These are phyloP conservation scores for Champsocephalus esox DNA, from an alignment of 2,797 vertebrate genomes.

Conservation along the genomic window DNA sequence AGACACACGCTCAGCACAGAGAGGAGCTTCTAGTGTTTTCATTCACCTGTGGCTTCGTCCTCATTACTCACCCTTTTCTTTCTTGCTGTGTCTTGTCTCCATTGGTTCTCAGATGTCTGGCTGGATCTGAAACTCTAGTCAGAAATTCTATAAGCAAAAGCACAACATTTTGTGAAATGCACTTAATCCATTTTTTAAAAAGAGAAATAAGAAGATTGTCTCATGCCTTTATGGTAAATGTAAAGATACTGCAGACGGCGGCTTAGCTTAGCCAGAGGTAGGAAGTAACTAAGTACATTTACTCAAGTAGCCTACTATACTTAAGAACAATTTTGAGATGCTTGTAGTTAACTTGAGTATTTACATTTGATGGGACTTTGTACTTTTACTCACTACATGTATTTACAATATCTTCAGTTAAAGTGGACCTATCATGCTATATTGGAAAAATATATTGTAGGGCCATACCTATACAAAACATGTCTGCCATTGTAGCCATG, in stretches of 20 bases:
- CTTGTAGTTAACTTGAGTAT: too few species aligned
- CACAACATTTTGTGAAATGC: not conserved
- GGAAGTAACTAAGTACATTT: too few species aligned
- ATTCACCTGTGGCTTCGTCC: constrained; percentile 65
- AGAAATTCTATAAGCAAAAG: not conserved
- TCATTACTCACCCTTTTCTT: constrained; percentile 5
- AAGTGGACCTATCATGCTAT: too few species aligned
- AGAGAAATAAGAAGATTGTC: not conserved
- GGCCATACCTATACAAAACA: too few species aligned
- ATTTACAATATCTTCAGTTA: too few species aligned
- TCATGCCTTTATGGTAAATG: not conserved
- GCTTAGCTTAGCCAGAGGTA: not conserved
- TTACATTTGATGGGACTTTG: too few species aligned
- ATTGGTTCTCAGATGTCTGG: not conserved
- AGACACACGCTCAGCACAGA: constrained; percentile 78
- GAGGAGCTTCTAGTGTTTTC: not conserved
- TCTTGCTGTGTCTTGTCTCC: constrained; percentile 2
- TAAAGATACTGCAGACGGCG: not conserved
- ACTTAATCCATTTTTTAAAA: not conserved
- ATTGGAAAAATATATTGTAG: too few species aligned
- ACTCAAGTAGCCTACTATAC: too few species aligned
- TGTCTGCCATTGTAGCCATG: too few species aligned
- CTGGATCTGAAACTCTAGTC: not conserved
- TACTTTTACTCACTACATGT: too few species aligned
- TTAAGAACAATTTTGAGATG: too few species aligned